Evolutionary conservation across 2,888 invertebrate genomes (phyloP).

Genomic region (Leptinotarsa peninsularis): DNA sequence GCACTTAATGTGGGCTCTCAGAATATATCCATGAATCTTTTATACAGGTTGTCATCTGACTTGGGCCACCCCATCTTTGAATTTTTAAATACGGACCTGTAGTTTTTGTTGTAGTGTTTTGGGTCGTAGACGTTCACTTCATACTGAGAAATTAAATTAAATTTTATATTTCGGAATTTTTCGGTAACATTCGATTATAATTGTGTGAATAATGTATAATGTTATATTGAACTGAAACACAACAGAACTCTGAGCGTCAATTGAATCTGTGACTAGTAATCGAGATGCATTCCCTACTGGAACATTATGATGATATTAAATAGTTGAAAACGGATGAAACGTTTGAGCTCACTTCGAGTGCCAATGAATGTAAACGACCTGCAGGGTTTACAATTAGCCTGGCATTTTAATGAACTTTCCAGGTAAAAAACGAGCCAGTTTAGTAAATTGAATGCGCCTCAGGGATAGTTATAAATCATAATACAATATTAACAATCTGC

Average conservation of each 20-base stretch:
- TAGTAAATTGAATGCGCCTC: constrained; percentile 57
- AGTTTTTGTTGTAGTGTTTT: too few species aligned
- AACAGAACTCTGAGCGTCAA: not conserved
- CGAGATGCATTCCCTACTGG: not conserved
- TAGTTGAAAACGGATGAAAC: constrained; percentile 37
- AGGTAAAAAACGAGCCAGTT: constrained; percentile 56
- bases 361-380: constrained; percentile 50
- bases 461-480: constrained; percentile 55
- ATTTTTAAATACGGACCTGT: too few species aligned
- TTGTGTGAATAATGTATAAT: too few species aligned
- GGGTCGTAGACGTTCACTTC: too few species aligned
- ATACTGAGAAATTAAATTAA: too few species aligned
- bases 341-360: constrained; percentile 38
- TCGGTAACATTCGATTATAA: too few species aligned
- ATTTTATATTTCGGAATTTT: too few species aligned
- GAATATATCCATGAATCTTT: too few species aligned
- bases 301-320: constrained; percentile 45
- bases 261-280: not conserved
- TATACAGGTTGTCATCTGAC: too few species aligned
- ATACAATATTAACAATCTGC: constrained; percentile 52
- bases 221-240: too few species aligned
- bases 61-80: too few species aligned
- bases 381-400: constrained; percentile 54
- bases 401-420: constrained; percentile 57
- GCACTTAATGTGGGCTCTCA: too few species aligned